phyloP scores from a whole-genome alignment of 2,888 invertebrate species.

The Thumatha senex region DNA sequence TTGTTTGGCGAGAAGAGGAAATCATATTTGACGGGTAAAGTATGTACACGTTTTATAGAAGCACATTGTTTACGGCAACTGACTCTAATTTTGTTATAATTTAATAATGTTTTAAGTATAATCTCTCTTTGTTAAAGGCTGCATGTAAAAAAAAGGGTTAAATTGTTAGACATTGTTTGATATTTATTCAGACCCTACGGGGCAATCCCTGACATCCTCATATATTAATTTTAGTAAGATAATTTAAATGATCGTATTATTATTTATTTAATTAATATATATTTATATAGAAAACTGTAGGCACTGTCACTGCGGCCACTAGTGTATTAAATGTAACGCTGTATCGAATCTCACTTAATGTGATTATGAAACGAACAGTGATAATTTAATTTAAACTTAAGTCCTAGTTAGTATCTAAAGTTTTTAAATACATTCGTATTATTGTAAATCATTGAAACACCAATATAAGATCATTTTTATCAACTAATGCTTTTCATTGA shows the following conservation, averaged over 20 bases:
- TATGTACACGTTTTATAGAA: constrained; percentile 24
- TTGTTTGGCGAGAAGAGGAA: constrained; percentile 54
- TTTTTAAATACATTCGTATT: constrained; percentile 71
- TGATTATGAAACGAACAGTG: constrained; percentile 55
- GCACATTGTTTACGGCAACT: constrained; percentile 36
- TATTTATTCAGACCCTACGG: constrained; percentile 45
- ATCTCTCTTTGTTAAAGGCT: constrained; percentile 10
- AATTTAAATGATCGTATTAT: constrained; percentile 33
- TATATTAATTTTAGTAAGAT: constrained; percentile 17
- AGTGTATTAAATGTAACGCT: constrained; percentile 40
- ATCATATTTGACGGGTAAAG: constrained; percentile 44
- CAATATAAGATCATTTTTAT: constrained; percentile 67
- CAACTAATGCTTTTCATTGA: constrained; percentile 36
- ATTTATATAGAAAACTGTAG: constrained; percentile 18
- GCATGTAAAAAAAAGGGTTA: constrained; percentile 17
- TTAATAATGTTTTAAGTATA: background rate
- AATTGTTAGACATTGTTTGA: too few species aligned
- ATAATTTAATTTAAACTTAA: constrained; percentile 67
- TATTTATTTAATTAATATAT: background rate
- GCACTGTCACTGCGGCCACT: constrained; percentile 38
- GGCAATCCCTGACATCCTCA: constrained; percentile 25
- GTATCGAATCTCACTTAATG: constrained; percentile 50
- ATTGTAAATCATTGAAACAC: constrained; percentile 68
- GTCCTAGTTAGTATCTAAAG: constrained; percentile 54
- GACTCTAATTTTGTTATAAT: constrained; percentile 24